Evolutionary conservation across 2,113 vertebrate species (phyloP), one percentile per base, ranked within the genome.

Genomic region (Corydoras sp.): DNA sequence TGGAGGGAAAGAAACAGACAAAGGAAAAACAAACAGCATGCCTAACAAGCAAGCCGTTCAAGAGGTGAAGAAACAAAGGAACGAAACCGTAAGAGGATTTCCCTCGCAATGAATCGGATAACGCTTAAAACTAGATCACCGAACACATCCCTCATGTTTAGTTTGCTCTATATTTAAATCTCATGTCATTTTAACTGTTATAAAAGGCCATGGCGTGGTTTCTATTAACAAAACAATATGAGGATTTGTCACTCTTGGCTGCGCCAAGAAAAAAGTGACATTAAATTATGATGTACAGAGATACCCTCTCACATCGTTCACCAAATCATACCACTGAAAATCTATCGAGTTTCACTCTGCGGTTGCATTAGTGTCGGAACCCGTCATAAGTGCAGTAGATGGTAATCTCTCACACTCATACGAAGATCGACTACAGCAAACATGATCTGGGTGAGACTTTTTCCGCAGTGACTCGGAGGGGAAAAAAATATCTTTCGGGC

Each of bases 281-380:
- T 83, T 77, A 84, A 85, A 83, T 85, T 81, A 86, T 82, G 79
- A 83, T 80, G 84, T 81, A 82, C 76, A 84, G 77, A 83, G 81
- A 82, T 77, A 86, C 81, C 80, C 83, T 75, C 78, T 86, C 81
- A 83, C 82, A 83, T 69, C 80, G 74, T 77, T 85, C 18, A 13
- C 30, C 9, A 59, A 10, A 53, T 60, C 14, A 58, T n/a, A 81
- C 84, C 83, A 81, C 66, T 85, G 79, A 43, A 85, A 88, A 86
- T 87, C 81, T 83, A 83, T 80, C 81, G 78, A 73, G 80, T 86
- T 85, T 81, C 83, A 83, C 82, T 80, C 80, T 83, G 82, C 81
- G 84, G 85, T 79, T 78, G 83, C 79, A 85, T 89, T 86, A 86
- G 81, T 85, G 86, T 89, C 86, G 86, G 82, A 84, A 77, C 79